Evolutionary conservation across 1,140 invertebrate species (phyloP).

Genomic region (Melitaea cinxia): DNA sequence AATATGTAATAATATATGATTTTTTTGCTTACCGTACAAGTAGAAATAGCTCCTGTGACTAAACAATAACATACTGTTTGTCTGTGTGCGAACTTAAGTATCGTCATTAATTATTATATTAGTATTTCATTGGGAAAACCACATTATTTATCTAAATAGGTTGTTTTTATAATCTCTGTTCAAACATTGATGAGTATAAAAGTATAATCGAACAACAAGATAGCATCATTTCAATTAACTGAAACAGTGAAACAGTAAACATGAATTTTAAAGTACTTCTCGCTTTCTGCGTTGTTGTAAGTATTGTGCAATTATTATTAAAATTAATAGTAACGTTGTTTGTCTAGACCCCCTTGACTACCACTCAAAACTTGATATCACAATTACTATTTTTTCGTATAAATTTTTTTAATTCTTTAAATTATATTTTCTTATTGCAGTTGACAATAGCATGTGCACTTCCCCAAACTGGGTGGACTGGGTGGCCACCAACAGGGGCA

Average conservation of each 20-base stretch:
- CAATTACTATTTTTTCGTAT: too few relatives aligned
- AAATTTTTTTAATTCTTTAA: neutral
- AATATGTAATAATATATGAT: too few relatives aligned
- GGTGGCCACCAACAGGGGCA: constrained; percentile 38
- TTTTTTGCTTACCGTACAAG: constrained; percentile 16
- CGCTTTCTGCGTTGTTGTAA: constrained; percentile 44
- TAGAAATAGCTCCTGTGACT: constrained; percentile 23
- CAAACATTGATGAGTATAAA: constrained; percentile 59
- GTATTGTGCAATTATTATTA: constrained; percentile 22
- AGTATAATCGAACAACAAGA: constrained; percentile 19
- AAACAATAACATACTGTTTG: constrained; percentile 24
- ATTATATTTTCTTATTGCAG: constrained; percentile 33
- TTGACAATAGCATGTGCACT: constrained; percentile 48
- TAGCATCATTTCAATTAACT: constrained; percentile 34
- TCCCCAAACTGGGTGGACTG: constrained; percentile 39
- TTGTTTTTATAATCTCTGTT: constrained; percentile 44
- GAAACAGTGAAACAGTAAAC: constrained; percentile 31
- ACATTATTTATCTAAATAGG: constrained; percentile 43
- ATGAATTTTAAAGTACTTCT: constrained; percentile 48
- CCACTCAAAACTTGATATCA: too few relatives aligned
- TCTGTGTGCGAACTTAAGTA: constrained; percentile 17
- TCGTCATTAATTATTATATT: constrained; percentile 52
- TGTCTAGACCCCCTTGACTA: too few relatives aligned
- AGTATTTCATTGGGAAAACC: constrained; percentile 64
- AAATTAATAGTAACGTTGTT: neutral